Evolutionary conservation across 1,140 invertebrate species (phyloP), one percentile per base, ranked within the genome.

Genomic region (Lordiphosa clarofinis): DNA sequence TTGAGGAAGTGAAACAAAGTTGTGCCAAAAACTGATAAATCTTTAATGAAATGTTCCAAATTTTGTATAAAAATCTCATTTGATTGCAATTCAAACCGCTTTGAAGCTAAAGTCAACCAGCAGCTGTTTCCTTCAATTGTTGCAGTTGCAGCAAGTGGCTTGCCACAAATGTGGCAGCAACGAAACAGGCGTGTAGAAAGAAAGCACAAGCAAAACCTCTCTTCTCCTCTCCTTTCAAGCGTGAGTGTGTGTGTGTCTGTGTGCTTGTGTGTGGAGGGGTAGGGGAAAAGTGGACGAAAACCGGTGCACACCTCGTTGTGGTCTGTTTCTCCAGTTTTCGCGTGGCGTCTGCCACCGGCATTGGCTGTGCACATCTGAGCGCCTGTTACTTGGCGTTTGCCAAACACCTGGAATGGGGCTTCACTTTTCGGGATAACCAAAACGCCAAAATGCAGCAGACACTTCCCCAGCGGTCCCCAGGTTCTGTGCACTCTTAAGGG

Each of bases 391-490:
- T 56, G 54, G 64, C 81, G 58, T 56, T 53, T 5, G 33, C 11
- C 39, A 35, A 86, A 86, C 81, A 86, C 81, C 81, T 86, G 81
- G 81, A 86, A 86, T 86, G 81, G 75, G 81, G 81, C 78, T 60
- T 74, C 54, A 66, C 33, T 31, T 42, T 73, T 84, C 78, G 78
- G 78, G 78, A 82, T 82, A 82, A 39, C 58, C 11, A 15, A 52
- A 15, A 12, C 36, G 9, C 19, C 37, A 38, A 31, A 31, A 8
- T 31, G 28, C 28, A 31, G 28, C 7, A 31, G 28, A 31, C 28
- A 31, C 28, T 31, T 31, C 10, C 15, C n/a, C 10, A 10, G 46
- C 7, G 10, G 31, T 24, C 40, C 38, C 42, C 12, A 46, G 49
- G 21, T 43, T 31, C 52, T 50, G 35, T 19, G 15, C 11, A 9